Evolutionary conservation across 2,888 invertebrate genomes (phyloP), one percentile per base, ranked within the genome.

Genomic region (Pachymerium ferrugineum): DNA sequence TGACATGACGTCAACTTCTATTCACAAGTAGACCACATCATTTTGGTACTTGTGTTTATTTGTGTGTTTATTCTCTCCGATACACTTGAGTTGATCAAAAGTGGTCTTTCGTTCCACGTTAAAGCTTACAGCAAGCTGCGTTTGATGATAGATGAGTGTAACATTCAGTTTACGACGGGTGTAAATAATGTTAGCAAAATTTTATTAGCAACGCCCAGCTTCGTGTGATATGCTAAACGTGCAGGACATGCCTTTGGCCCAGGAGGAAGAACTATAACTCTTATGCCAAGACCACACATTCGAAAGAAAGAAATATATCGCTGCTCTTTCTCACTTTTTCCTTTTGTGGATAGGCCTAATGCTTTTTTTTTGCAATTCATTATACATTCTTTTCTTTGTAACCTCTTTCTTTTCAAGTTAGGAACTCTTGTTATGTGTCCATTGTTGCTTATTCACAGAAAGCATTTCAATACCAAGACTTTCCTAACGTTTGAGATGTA

Each of bases 151-250:
- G 62, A 62, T 62, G 62, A 62, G 62, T 62, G 62, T 62, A 14
- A 28, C 62, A 62, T 62, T 62, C 62, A 62, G 25, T 62, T 62
- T 62, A 62, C 62, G 62, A 62, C 62, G 62, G 6, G 62, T 62
- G 62, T 62, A 62, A 62, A 62, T 62, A 62, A 62, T 62, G 62
- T 62, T 28, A 62, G 62, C 62, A 62, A 62, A 62, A 62, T 62
- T 62, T 62, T 62, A 62, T 62, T 62, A 62, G 62, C 62, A 62
- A 62, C 62, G 62, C 62, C 62, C 62, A 3, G 28, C 25, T 62
- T 10, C 8, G 62, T n/a, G n/a, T 25, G 62, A 62, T 62, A 62
- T 62, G 62, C 62, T 25, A 62, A 62, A 62, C 62, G 25, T 62
- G 62, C 62, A 62, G 62, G 62, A 62, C 62, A 62, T 28, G 62